Evolutionary conservation across 2,113 vertebrate genomes (phyloP).

Genomic region (Sebastes fasciatus): DNA sequence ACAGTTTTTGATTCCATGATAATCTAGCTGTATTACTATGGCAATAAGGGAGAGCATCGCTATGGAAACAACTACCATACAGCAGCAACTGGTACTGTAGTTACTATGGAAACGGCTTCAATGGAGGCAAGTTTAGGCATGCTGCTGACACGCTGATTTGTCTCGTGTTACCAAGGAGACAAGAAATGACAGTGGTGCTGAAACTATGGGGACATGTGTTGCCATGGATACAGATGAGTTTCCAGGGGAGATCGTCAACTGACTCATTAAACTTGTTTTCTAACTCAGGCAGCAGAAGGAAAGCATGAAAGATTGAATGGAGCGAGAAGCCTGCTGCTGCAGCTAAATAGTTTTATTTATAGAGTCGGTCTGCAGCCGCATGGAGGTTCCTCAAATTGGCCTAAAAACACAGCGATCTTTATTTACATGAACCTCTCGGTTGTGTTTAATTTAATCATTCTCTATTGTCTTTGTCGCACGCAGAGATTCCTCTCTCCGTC

Average conservation of each 20-base stretch:
- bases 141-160: constrained; percentile 42
- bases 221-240: constrained; percentile 54
- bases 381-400: background rate
- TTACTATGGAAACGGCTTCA: constrained; percentile 60
- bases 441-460: background rate
- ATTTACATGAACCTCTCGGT: constrained; percentile 5
- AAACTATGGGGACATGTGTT: constrained; percentile 43
- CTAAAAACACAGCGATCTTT: constrained; percentile 18
- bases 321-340: constrained; percentile 26
- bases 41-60: constrained; percentile 26
- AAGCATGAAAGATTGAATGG: constrained; percentile 43
- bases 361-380: background rate
- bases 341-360: constrained; percentile 51
- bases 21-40: constrained; percentile 37
- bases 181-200: constrained; percentile 17
- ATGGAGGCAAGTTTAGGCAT: constrained; percentile 16
- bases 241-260: background rate
- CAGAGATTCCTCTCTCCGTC: background rate
- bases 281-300: constrained; percentile 15
- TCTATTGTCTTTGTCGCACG: background rate
- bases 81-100: constrained; percentile 34
- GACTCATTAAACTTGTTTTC: constrained; percentile 42
- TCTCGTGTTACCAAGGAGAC: constrained; percentile 34
- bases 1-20: background rate
- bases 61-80: constrained; percentile 40